phyloP scores from a whole-genome alignment of 2,113 vertebrate species.

The Mesitornis unicolor region DNA sequence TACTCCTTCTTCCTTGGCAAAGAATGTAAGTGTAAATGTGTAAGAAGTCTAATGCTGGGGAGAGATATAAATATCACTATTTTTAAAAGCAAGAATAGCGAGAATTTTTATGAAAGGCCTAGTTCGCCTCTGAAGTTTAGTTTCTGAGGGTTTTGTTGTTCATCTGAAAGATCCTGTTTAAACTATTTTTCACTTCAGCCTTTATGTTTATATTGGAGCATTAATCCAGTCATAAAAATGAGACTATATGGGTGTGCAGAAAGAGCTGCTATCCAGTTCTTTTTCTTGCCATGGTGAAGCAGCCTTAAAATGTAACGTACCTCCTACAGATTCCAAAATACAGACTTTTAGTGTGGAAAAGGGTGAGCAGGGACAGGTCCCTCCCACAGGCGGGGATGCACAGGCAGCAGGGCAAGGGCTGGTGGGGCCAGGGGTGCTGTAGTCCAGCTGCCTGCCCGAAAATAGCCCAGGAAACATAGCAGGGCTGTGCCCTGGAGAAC shows the following conservation, averaged over 20 bases:
- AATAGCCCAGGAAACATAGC: background rate
- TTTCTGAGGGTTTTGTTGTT: background rate
- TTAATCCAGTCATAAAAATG: background rate
- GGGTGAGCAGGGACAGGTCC: background rate
- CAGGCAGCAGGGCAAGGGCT: background rate
- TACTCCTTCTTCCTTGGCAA: slow-evolving; percentile 97
- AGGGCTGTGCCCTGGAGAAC: background rate
- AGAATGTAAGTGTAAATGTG: slow-evolving; percentile 81
- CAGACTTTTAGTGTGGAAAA: background rate
- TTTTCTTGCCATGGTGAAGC: background rate
- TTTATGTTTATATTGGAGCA: background rate
- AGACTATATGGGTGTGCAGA: background rate
- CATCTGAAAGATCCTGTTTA: background rate
- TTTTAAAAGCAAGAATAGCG: background rate
- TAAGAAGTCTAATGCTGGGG: background rate
- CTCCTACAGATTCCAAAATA: background rate
- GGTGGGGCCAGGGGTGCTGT: background rate
- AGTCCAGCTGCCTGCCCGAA: background rate
- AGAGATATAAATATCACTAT: background rate
- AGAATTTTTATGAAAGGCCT: background rate
- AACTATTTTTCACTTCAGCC: background rate
- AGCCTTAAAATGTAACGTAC: background rate
- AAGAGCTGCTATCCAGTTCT: background rate
- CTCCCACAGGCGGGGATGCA: background rate
- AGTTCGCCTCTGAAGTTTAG: background rate